These are phyloP conservation scores for Archivesica marissinica DNA, from an alignment of 1,140 invertebrate species.

Conservation along the genomic window DNA sequence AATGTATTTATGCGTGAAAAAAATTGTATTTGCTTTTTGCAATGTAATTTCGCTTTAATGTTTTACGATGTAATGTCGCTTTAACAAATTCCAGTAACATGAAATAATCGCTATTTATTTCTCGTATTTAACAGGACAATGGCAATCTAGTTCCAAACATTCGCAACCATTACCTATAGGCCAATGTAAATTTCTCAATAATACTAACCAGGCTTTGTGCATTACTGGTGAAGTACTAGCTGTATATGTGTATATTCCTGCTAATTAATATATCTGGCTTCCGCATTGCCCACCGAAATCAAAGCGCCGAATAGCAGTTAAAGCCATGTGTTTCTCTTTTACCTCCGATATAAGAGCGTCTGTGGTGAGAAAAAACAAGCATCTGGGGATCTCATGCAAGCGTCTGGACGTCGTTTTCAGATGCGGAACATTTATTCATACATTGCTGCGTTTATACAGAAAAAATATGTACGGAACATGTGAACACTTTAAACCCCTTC, in stretches of 20 bases:
- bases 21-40: too few species aligned
- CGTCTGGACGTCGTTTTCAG: neutral
- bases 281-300: neutral
- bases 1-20: too few species aligned
- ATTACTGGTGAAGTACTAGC: constrained; percentile 2
- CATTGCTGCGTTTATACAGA: neutral
- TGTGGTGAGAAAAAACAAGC: too few species aligned
- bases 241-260: neutral
- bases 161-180: constrained; percentile 2
- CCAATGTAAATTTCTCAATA: constrained; percentile 12
- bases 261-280: constrained; percentile 19
- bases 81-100: too few species aligned
- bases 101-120: too few species aligned
- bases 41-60: too few species aligned
- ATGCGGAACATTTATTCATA: too few species aligned
- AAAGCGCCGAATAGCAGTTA: constrained; percentile 25
- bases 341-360: constrained; percentile 16
- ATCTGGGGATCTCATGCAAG: constrained; percentile 17
- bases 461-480: too few species aligned
- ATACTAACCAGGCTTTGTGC: neutral
- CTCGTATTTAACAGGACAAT: too few species aligned
- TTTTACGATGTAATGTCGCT: too few species aligned
- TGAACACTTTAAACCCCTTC: too few species aligned
- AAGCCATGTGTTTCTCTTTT: neutral
- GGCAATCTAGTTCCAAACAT: too few species aligned